Percentiles rank a stretch among this genome's conserved stretches.
Evolutionary conservation across 1,140 invertebrate species (phyloP).

Genomic region (Bombus confusus): DNA sequence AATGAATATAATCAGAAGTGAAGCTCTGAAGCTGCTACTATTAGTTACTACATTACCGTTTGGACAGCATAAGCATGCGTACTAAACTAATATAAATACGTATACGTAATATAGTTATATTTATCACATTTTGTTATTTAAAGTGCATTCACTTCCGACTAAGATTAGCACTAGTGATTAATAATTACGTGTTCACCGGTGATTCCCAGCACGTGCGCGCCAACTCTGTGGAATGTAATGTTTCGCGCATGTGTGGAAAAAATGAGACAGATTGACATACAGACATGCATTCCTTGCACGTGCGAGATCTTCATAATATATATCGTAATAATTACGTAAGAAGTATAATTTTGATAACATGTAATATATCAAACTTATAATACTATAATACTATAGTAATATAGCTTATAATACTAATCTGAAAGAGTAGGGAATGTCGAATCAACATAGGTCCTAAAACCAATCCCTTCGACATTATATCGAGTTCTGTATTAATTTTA

Average conservation of each 20-base stretch:
- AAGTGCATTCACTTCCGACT: constrained; percentile 24
- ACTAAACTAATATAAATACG: background rate
- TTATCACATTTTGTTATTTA: background rate
- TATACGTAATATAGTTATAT: background rate
- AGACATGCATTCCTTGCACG: constrained; percentile 15
- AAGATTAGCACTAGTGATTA: constrained; percentile 32
- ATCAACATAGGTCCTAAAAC: too few relatives aligned
- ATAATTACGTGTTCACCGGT: constrained; percentile 15
- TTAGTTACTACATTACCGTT: background rate
- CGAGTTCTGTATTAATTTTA: background rate
- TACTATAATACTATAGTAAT: too few relatives aligned
- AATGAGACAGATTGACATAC: background rate
- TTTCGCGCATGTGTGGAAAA: constrained; percentile 14
- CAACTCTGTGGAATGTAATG: constrained; percentile 12
- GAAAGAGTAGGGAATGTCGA: too few relatives aligned
- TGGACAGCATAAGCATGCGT: too few relatives aligned
- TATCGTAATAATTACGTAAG: constrained; percentile 13
- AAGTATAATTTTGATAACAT: background rate
- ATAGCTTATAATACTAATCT: too few relatives aligned
- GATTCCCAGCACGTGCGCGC: constrained; percentile 12
- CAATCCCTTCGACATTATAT: background rate
- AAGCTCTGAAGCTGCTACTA: too few relatives aligned
- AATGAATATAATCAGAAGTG: background rate
- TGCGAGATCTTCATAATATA: background rate
- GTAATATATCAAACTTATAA: too few relatives aligned